Base-by-base conservation (phyloP, 2,113 vertebrate species). In the Amia ocellicauda region DNA sequence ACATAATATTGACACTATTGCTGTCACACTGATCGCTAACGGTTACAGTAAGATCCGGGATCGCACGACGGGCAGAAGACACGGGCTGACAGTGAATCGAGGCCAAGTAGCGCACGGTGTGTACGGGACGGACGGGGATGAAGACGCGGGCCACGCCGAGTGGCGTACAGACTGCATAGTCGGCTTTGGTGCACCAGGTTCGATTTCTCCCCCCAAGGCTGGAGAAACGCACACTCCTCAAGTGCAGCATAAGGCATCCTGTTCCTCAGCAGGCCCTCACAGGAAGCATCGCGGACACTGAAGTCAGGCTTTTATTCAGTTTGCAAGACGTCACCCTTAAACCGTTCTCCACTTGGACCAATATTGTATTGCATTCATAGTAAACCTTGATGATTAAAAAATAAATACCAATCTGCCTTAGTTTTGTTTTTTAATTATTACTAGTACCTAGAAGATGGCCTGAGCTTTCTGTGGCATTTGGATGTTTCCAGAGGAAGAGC, bases 1-100 rank as follows among this genome's bases (percentile, higher is more conserved):
- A 26, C 49, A 63, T 16, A 27, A 56, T 76, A 77, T 56, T 76
- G 72, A 86, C 68, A 65, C 81, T 86, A 81, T 85, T 88, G 86
- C 87, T 88, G 67, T 80, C 73, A 85, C 73, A 45, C 79, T 60
- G 16, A 67, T 63, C 70, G 63, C 68, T 67, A 59, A 45, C 67
- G 13, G 19, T 59, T 63, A 65, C 68, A 45, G 54, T 59, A 80
- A 85, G 77, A 76, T 36, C 31, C 5, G 5, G 5, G 31, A 36
- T 79, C 74, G 77, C 75, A 66, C 62, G 69, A 69, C 0, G 83
- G 78, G 36, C 47, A 85, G 77, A 77, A 86, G 68, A 60, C 43
- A 56, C 22, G 1, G 49, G 8, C 26, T 31, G 40, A 61, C 56
- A 28, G 22, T 22, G 40, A 31, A 24, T 60, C 9, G 61, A 62